phyloP scores from a whole-genome alignment of 1,140 invertebrate species.

The Lepeophtheirus salmonis region DNA sequence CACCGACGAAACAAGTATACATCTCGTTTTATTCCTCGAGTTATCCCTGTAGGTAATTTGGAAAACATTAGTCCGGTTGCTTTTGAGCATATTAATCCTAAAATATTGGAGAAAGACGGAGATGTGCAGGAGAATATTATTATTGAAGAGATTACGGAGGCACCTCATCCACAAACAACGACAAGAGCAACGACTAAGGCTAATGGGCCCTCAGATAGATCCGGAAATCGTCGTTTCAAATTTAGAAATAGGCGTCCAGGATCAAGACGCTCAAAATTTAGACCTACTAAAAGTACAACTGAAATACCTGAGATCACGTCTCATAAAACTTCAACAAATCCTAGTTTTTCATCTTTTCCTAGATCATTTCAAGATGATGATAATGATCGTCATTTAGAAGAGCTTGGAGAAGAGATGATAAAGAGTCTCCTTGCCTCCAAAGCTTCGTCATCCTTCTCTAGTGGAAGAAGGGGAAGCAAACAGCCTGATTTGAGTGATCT shows the following conservation, averaged over 20 bases:
- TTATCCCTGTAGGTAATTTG: background rate
- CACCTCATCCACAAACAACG: background rate
- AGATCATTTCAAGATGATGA: too few relatives aligned
- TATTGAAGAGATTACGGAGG: background rate
- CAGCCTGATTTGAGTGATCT: background rate
- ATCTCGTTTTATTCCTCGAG: conserved; percentile 13
- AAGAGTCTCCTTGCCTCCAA: background rate
- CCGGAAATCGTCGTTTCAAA: background rate
- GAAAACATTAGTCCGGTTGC: conserved; percentile 1
- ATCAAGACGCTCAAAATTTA: background rate
- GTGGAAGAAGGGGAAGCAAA: background rate
- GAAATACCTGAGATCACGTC: background rate
- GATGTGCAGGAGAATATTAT: background rate
- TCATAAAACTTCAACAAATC: background rate
- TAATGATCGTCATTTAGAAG: too few relatives aligned
- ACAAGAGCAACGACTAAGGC: background rate
- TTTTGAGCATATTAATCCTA: background rate
- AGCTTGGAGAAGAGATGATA: conserved; percentile 6
- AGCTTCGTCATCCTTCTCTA: background rate
- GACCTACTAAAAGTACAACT: background rate
- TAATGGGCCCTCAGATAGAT: background rate
- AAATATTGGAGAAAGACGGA: background rate
- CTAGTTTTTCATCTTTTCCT: too few relatives aligned
- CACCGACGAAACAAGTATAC: conserved; percentile 16
- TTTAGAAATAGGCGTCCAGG: background rate